phyloP scores from a whole-genome alignment of 2,797 vertebrate genomes.

The Sarcophilus harrisii region DNA sequence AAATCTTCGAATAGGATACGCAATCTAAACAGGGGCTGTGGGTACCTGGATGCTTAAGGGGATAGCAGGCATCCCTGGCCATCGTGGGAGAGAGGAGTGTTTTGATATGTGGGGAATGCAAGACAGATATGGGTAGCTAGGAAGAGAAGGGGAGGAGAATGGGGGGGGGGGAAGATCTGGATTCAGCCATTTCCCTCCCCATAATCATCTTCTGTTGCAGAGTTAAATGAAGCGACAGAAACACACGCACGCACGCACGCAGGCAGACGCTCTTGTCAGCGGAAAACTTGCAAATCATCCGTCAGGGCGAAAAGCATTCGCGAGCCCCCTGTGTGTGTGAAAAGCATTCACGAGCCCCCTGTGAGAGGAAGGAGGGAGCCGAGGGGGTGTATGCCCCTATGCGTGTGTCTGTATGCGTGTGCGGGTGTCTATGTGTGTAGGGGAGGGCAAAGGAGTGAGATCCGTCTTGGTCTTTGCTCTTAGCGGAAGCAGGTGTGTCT shows the following conservation, averaged over 20 bases:
- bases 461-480: neutral
- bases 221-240: slow-evolving; percentile 68
- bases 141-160: neutral
- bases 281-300: slow-evolving; percentile 58
- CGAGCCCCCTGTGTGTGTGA: neutral
- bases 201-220: slow-evolving; percentile 70
- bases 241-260: neutral
- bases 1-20: accelerated
- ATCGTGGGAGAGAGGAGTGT: accelerated
- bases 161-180: neutral
- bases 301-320: neutral
- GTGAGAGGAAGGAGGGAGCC: neutral
- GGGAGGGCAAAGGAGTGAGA: neutral
- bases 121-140: neutral
- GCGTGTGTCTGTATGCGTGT: slow-evolving; percentile 7
- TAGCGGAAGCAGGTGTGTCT: slow-evolving; percentile 50
- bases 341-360: neutral
- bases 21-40: neutral
- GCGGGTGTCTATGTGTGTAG: neutral
- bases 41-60: no score
- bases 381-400: neutral
- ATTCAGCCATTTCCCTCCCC: slow-evolving; percentile 57
- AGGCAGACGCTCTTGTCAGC: neutral
- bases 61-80: neutral
- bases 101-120: slow-evolving; percentile 4